Conservation (phyloP, 2,888 invertebrate species). For the Hypomecis punctinalis region DNA sequence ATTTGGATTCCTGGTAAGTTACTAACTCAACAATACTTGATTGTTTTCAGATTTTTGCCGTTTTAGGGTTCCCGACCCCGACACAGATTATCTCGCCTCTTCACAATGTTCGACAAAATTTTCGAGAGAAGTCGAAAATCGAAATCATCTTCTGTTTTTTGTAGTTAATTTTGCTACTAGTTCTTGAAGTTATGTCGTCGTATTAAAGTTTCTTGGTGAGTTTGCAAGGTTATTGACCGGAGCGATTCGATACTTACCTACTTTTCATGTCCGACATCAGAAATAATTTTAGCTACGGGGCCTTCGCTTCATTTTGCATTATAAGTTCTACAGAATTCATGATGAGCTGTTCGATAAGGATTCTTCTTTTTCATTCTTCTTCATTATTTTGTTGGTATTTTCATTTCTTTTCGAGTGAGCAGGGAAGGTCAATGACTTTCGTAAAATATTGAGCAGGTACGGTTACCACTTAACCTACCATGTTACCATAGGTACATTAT, state of each 20-base stretch:
- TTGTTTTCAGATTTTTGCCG: constrained; percentile 24
- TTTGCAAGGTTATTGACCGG: constrained; percentile 7
- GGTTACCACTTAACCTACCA: too few relatives aligned
- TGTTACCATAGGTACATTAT: too few relatives aligned
- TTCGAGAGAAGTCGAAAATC: background rate
- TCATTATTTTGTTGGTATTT: background rate
- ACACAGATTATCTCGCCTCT: background rate
- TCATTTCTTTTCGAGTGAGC: too few relatives aligned
- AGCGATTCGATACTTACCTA: background rate
- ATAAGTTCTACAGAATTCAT: background rate
- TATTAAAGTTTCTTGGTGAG: background rate
- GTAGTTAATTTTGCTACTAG: background rate
- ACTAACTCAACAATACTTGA: background rate
- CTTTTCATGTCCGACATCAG: background rate
- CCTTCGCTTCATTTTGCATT: background rate
- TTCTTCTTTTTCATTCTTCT: background rate
- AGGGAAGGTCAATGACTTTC: too few relatives aligned
- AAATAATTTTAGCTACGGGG: background rate
- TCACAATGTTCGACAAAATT: background rate
- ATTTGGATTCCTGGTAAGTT: constrained; percentile 33
- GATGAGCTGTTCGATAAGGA: too few relatives aligned
- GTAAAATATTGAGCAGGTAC: too few relatives aligned
- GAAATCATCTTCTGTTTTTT: background rate
- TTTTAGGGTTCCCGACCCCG: constrained; percentile 17
- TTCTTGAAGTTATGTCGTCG: background rate